These are phyloP conservation scores for Laupala kohalensis DNA, from an alignment of 1,140 invertebrate species.

Conservation along the genomic window DNA sequence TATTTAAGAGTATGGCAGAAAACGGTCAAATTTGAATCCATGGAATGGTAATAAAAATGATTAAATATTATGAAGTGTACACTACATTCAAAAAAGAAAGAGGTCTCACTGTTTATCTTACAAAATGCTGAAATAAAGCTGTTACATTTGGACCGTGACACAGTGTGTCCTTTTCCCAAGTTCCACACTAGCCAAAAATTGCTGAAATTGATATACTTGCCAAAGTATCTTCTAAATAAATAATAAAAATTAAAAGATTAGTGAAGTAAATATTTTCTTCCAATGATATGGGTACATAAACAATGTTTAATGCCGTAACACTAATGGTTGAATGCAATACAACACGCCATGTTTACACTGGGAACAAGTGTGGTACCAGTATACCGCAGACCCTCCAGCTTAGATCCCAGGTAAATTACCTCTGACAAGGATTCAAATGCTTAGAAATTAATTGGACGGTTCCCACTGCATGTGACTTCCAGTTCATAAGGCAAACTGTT, in stretches of 20 bases:
- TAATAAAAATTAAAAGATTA: neutral
- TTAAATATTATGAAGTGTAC: neutral
- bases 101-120: neutral
- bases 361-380: slow-evolving; percentile 4
- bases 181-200: neutral
- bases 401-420: neutral
- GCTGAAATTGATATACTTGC: neutral
- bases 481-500: slow-evolving; percentile 14
- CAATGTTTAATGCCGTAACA: neutral
- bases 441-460: slow-evolving; percentile 12
- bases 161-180: neutral
- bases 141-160: neutral
- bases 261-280: neutral
- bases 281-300: slow-evolving; percentile 8
- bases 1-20: neutral
- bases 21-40: neutral
- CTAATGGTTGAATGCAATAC: neutral
- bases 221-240: neutral
- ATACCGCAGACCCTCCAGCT: neutral
- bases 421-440: neutral
- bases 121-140: neutral
- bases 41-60: neutral
- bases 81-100: neutral
- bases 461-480: slow-evolving; percentile 11
- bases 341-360: slow-evolving; percentile 10